These are phyloP conservation scores for Pseudocheirus occidentalis DNA, from an alignment of 2,797 vertebrate species.

Conservation along the genomic window DNA sequence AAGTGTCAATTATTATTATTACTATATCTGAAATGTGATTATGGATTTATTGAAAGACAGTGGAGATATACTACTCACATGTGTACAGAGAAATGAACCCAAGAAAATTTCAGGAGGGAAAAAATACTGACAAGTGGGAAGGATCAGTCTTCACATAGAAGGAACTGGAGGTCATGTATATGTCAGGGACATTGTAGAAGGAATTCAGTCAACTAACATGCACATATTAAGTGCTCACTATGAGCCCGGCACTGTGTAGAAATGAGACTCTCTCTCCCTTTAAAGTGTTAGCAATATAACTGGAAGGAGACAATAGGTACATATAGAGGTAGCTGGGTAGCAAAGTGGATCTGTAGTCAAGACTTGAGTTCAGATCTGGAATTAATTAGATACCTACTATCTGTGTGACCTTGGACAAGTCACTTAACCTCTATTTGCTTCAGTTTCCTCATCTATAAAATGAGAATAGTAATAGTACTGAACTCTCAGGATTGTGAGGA, in stretches of 20 bases:
- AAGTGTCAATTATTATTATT: not conserved
- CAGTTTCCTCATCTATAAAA: not conserved
- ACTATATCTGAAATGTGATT: not conserved
- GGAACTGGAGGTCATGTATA: not conserved
- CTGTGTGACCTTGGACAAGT: not conserved
- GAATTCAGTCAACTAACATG: not conserved
- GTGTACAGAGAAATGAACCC: not conserved
- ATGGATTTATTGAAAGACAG: not conserved
- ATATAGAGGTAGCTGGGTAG: not conserved
- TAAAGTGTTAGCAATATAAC: not conserved
- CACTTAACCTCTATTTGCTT: not conserved
- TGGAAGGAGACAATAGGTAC: not conserved
- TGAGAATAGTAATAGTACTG: not conserved
- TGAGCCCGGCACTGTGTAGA: not conserved
- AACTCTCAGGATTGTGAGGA: not conserved
- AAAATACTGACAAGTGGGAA: not conserved
- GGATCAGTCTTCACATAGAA: not conserved
- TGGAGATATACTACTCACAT: not conserved
- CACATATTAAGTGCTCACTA: not conserved
- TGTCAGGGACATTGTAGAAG: not conserved
- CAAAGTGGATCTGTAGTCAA: not conserved
- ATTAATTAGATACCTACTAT: not conserved
- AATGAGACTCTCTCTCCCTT: not conserved
- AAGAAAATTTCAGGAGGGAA: not conserved
- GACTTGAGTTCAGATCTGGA: not conserved